Evolutionary conservation across 2,113 vertebrate genomes (phyloP).

Genomic region (Elephas maximus): DNA sequence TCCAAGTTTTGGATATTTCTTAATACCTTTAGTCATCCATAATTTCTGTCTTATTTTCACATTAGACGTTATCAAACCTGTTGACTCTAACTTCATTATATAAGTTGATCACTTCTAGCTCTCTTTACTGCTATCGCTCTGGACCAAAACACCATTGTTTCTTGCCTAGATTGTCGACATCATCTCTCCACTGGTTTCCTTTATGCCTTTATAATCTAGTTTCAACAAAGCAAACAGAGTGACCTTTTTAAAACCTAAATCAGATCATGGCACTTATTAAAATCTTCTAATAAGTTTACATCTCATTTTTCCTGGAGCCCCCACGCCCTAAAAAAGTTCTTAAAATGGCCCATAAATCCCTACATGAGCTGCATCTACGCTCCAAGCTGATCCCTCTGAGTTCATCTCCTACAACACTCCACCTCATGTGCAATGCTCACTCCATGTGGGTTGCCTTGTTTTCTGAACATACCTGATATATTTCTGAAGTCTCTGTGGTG

Average conservation of each 20-base stretch:
- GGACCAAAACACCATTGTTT: background rate
- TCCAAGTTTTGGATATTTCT: conserved; percentile 30
- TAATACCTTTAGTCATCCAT: conserved; percentile 1
- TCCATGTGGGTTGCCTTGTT: background rate
- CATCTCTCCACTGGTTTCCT: background rate
- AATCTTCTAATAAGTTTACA: background rate
- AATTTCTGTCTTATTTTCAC: conserved; percentile 29
- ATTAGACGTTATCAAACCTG: background rate
- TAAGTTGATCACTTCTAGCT: background rate
- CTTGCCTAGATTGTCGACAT: background rate
- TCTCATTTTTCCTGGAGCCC: background rate
- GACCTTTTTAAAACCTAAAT: background rate
- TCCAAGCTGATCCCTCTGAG: background rate
- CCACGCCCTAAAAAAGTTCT: background rate
- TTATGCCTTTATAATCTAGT: background rate
- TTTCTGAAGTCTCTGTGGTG: too few relatives aligned
- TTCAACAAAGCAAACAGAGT: background rate
- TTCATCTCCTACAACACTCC: background rate
- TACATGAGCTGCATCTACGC: background rate
- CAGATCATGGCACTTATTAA: background rate
- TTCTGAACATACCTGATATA: background rate
- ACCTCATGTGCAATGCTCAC: background rate
- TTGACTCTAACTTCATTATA: background rate
- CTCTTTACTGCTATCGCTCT: background rate
- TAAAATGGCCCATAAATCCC: background rate